These are phyloP conservation scores for Montipora sp. DNA, from an alignment of 64 coral and sea anemone species.

Conservation along the genomic window DNA sequence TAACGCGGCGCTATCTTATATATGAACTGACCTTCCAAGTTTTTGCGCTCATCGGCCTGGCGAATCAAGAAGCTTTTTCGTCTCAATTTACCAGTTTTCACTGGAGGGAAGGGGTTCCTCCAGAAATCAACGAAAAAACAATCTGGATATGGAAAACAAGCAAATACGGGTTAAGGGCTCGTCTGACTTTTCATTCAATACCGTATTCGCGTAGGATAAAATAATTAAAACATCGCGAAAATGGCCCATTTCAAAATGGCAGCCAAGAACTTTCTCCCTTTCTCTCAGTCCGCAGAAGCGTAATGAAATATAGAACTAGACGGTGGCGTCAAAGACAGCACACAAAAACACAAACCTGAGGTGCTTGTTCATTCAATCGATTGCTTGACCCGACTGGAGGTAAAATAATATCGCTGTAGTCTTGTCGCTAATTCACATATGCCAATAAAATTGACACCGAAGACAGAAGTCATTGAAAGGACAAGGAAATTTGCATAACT, in stretches of 20 bases:
- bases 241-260: neutral
- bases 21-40: conserved; percentile 26
- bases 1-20: neutral
- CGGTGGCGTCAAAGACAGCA: neutral
- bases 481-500: conserved; percentile 28
- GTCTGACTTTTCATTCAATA: neutral
- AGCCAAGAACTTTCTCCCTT: neutral
- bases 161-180: neutral
- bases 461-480: neutral
- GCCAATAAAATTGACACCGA: conserved; percentile 7
- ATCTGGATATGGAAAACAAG: conserved; percentile 4
- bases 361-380: neutral
- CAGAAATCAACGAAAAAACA: neutral
- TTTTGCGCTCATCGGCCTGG: conserved; percentile 7
- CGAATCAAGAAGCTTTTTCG: neutral
- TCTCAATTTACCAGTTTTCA: neutral
- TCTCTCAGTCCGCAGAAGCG: neutral
- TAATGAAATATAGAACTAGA: neutral
- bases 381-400: neutral
- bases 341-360: neutral
- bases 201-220: neutral
- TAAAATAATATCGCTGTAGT: neutral
- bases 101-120: neutral
- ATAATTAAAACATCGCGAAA: neutral
- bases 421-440: conserved; percentile 16